These are phyloP conservation scores for Callyntrura sp. DNA, from an alignment of 2,888 invertebrate species.

Conservation along the genomic window DNA sequence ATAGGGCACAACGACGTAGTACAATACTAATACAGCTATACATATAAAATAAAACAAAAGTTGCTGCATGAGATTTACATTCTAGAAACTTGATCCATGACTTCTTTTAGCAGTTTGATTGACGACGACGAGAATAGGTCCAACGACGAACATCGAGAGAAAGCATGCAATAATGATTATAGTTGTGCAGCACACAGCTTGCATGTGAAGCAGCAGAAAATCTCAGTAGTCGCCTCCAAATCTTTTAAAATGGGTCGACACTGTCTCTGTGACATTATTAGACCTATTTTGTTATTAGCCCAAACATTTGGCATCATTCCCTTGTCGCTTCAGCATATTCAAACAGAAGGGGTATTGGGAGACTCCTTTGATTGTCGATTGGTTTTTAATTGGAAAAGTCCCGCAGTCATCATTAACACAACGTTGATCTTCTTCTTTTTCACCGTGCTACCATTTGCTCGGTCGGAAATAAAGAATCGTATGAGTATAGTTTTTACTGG, in stretches of 20 bases:
- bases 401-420: slow-evolving; percentile 69
- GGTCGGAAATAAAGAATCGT: slow-evolving; percentile 75
- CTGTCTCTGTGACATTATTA: slow-evolving; percentile 81
- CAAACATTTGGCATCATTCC: slow-evolving; percentile 79
- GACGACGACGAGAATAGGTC: not conserved
- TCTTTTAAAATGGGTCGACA: slow-evolving; percentile 62
- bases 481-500: slow-evolving; percentile 79
- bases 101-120: not conserved
- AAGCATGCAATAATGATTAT: not conserved
- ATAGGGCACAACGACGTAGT: not conserved
- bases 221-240: not conserved
- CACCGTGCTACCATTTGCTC: slow-evolving; percentile 77
- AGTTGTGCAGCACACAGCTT: not conserved
- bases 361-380: slow-evolving; percentile 68
- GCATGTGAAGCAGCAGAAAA: not conserved
- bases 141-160: too few species aligned
- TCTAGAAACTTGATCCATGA: slow-evolving; percentile 8
- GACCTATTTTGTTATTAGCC: slow-evolving; percentile 77
- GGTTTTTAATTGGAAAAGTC: slow-evolving; percentile 74
- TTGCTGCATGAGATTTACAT: not conserved
- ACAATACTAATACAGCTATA: not conserved
- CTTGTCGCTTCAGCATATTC: slow-evolving; percentile 73
- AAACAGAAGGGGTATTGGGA: slow-evolving; percentile 56
- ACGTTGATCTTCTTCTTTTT: slow-evolving; percentile 74
- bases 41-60: not conserved